A percentile compares a stretch with the other conserved stretches of the same genome.
Evolutionary conservation across 2,888 invertebrate species (phyloP).

Genomic region (Dexiosoma caninum): DNA sequence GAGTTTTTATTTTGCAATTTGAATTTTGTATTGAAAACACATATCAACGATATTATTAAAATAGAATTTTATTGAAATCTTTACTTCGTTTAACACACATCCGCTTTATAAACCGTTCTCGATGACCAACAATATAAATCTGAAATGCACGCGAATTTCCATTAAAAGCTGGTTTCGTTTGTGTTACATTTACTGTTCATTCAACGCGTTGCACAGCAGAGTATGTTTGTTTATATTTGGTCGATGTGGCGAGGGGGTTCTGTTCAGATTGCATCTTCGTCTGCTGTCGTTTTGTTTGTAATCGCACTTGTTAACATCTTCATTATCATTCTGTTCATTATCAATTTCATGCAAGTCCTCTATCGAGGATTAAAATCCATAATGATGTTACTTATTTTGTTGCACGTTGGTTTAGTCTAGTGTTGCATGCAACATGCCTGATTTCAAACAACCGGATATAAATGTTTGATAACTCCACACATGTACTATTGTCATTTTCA

Average conservation of each 20-base stretch:
- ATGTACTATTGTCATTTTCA: constrained; percentile 30
- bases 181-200: constrained; percentile 25
- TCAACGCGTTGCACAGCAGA: constrained; percentile 46
- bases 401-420: neutral
- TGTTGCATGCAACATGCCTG: constrained; percentile 57
- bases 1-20: neutral
- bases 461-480: constrained; percentile 58
- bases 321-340: constrained; percentile 20
- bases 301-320: constrained; percentile 38
- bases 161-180: constrained; percentile 40
- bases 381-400: constrained; percentile 23
- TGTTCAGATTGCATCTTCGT: constrained; percentile 54
- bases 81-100: constrained; percentile 16
- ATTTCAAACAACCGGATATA: constrained; percentile 59
- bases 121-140: constrained; percentile 59
- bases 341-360: neutral
- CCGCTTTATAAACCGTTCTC: constrained; percentile 55
- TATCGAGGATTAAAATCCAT: neutral
- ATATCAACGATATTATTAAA: neutral
- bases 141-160: constrained; percentile 58
- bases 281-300: constrained; percentile 38
- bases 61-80: neutral
- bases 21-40: neutral
- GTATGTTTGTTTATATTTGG: neutral
- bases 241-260: too few species aligned